Evolutionary conservation across 2,888 invertebrate genomes (phyloP), one percentile per base, ranked within the genome.

Genomic region (Tetranychus truncatus): DNA sequence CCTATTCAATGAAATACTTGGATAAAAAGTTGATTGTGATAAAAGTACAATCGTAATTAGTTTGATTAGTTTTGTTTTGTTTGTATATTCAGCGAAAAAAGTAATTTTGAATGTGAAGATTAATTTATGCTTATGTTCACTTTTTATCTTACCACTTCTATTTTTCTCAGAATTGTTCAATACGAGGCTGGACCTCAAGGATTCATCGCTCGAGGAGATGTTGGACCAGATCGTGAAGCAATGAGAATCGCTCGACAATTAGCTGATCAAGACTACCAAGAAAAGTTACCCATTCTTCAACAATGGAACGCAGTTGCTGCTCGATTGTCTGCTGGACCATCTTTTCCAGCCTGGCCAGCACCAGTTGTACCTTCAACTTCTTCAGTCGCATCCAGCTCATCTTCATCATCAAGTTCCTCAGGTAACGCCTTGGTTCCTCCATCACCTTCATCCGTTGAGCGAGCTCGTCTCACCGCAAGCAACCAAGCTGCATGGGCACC

Each of bases 161-260:
- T 24, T 69, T 11, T 11, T 21, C 75, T 76, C 15, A 72, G 78
- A 45, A 69, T 77, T 55, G 78, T 78, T 4, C 76, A 77, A 45
- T 78, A 78, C 20, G 77, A 77, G 75, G 78, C 78, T 21, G 78
- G 78, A 21, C 78, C 78, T 1, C 66, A 73, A 65, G 78, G 78
- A 9, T 75, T 76, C 77, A 20, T 45, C 74, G 46, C 76, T 72
- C 21, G 71, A 76, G 74, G 78, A 74, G 44, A 77, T 76, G 74
- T 77, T 74, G 9, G 77, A 74, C 77, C 77, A 1, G 78, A 78
- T 45, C 66, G 21, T 11, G 69, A 69, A 69, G 69, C 69, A 18
- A 20, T 69, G 20, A 69, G 69, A 69, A 69, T 69, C 69, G 20
- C 69, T 24, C 69, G 69, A 6, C 69, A 69, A 69, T 69, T 69